Evolutionary conservation across 2,888 invertebrate species (phyloP).

Genomic region (Lutraria lutraria): DNA sequence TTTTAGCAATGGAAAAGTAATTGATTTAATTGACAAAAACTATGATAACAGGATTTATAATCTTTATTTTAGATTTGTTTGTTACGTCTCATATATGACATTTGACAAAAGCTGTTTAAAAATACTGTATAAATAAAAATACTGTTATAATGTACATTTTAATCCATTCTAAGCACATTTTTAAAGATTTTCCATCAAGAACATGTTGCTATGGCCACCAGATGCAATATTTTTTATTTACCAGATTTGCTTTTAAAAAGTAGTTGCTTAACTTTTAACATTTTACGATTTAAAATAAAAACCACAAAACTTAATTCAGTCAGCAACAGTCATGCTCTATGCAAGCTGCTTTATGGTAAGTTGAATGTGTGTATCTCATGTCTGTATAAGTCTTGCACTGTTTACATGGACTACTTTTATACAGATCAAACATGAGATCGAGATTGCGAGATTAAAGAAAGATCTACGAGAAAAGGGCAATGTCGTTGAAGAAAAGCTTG

Average conservation of each 20-base stretch:
- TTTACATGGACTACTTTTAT: not conserved
- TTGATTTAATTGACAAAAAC: not conserved
- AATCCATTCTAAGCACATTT: too few species aligned
- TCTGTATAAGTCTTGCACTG: not conserved
- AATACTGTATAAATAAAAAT: too few species aligned
- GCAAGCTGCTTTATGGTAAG: not conserved
- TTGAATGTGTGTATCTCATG: not conserved
- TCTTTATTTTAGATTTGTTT: too few species aligned
- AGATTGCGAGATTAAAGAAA: conserved; percentile 78
- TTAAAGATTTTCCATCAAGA: not conserved
- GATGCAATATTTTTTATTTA: not conserved
- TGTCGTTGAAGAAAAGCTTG: conserved; percentile 84
- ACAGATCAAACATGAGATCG: conserved; percentile 80
- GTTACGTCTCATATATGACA: too few species aligned
- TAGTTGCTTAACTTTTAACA: not conserved
- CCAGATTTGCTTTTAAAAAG: not conserved
- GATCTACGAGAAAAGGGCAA: conserved; percentile 82
- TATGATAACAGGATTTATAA: not conserved
- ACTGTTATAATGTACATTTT: too few species aligned
- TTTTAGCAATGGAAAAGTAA: not conserved
- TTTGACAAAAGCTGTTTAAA: too few species aligned
- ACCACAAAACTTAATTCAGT: not conserved
- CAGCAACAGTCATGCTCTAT: not conserved
- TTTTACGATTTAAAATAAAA: not conserved
- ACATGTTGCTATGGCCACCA: not conserved